Evolutionary conservation across 1,140 invertebrate species (phyloP).

Genomic region (Bombus confusus): DNA sequence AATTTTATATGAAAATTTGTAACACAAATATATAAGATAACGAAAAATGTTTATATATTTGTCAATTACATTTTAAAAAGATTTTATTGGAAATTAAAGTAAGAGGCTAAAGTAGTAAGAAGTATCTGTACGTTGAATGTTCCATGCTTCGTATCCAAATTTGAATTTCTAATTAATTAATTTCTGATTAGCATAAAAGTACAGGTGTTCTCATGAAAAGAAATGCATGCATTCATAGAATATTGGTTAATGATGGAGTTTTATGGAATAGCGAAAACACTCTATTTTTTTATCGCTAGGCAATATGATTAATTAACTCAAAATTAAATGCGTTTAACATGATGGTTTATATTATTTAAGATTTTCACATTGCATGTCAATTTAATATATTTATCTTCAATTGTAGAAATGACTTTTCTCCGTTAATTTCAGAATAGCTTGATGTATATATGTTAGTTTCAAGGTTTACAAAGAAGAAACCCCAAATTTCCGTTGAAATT

Average conservation of each 20-base stretch:
- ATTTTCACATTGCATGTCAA: conserved; percentile 17
- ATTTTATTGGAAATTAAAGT: conserved; percentile 4
- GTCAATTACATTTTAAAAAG: neutral
- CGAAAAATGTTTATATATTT: conserved; percentile 4
- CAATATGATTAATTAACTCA: conserved; percentile 8
- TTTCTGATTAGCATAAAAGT: neutral
- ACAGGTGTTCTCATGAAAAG: neutral
- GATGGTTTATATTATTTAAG: neutral
- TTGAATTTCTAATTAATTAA: conserved; percentile 13
- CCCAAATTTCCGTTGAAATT: neutral
- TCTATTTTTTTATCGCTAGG: neutral
- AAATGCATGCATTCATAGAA: conserved; percentile 8
- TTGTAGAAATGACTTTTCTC: neutral
- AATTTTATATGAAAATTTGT: conserved; percentile 15
- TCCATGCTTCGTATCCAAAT: neutral
- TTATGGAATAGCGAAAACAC: neutral
- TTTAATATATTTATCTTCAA: conserved; percentile 15
- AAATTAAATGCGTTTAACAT: neutral
- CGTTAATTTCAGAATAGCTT: neutral
- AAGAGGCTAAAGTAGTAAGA: conserved; percentile 13
- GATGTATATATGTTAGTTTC: neutral
- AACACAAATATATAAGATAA: conserved; percentile 7
- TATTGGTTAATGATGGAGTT: neutral
- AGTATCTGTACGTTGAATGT: neutral
- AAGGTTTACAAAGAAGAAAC: neutral